Base-by-base conservation (phyloP, 2,888 invertebrate species). In the Tachina lurida region DNA sequence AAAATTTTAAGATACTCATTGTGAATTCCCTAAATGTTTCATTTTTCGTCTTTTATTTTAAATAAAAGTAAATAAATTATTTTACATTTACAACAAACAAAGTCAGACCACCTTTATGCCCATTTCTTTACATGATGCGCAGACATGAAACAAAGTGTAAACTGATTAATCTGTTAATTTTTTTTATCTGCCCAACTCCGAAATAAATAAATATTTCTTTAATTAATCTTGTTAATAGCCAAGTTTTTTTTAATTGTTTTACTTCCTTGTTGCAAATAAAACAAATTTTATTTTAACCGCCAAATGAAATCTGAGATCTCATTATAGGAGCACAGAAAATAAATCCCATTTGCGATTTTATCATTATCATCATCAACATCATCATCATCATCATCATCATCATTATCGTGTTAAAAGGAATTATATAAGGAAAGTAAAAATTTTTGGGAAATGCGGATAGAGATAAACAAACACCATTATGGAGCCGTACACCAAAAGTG, bases 161-260 rank as follows among this genome's bases (percentile, higher is more conserved):
- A 41, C 45, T 60, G 49, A 45, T 19, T 49, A 74, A 77, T 81
- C 77, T 74, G 54, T 74, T 22, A 45, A 76, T 31, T 31, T 70
- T 39, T 63, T 49, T 84, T 81, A 81, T 81, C 81, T 73, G 31
- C 31, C 19, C 15, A 8, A n/a, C n/a, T n/a, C n/a, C n/a, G n/a
- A 58, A 76, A 58, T 1, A 43, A 73, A 73, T 58, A 22, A 49
- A 70, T n/a, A 76, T 76, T 73, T 73, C 47, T 47, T 77, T 63
- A 49, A 77, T 81, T 77, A 68, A 78, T 85, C 77, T 63, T 58
- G 39, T 85, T 81, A 80, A 84, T 81, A 73, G 71, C 71, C 31
- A 81, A 81, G 54, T 31, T 31, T 31, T 31, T 31, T 60, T 60
- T 68, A 65, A 65, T 15, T 5, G 12, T 17, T 41, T 56, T n/a